These are phyloP conservation scores for Dryococelus australis DNA, from an alignment of 2,888 invertebrate species.

Conservation along the genomic window DNA sequence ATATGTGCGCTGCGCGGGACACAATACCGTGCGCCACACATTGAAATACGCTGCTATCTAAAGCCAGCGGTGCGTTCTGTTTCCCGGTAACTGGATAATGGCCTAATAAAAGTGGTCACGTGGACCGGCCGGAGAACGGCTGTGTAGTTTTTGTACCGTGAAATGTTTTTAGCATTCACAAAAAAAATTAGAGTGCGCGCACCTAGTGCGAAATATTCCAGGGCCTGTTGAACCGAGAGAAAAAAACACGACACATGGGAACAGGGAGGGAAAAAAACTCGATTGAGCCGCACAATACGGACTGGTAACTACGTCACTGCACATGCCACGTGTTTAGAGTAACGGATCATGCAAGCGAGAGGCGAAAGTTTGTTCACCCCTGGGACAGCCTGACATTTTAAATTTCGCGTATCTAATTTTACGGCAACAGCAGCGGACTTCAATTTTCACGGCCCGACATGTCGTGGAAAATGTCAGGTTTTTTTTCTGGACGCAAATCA, in stretches of 20 bases:
- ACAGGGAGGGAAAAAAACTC: not conserved
- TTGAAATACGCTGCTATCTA: not conserved
- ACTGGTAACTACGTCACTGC: too few relatives aligned
- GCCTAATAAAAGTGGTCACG: not conserved
- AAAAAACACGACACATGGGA: not conserved
- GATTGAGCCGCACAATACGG: not conserved
- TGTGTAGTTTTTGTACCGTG: not conserved
- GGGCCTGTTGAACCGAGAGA: not conserved
- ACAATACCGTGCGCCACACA: not conserved
- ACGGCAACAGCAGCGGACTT: too few relatives aligned
- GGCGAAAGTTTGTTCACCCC: too few relatives aligned
- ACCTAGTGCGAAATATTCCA: not conserved
- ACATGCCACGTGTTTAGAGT: too few relatives aligned
- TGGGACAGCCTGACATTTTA: too few relatives aligned
- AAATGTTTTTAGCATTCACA: not conserved
- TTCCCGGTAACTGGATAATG: conserved; percentile 1
- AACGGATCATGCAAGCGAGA: too few relatives aligned
- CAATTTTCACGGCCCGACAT: too few relatives aligned
- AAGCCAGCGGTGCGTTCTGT: not conserved
- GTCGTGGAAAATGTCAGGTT: too few relatives aligned
- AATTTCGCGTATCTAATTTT: too few relatives aligned
- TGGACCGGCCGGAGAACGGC: not conserved
- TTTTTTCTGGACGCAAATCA: too few relatives aligned
- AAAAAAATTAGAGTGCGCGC: not conserved
- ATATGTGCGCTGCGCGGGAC: not conserved